phyloP scores from a whole-genome alignment of 2,797 vertebrate genomes.

The Tiaroga cobitis region DNA sequence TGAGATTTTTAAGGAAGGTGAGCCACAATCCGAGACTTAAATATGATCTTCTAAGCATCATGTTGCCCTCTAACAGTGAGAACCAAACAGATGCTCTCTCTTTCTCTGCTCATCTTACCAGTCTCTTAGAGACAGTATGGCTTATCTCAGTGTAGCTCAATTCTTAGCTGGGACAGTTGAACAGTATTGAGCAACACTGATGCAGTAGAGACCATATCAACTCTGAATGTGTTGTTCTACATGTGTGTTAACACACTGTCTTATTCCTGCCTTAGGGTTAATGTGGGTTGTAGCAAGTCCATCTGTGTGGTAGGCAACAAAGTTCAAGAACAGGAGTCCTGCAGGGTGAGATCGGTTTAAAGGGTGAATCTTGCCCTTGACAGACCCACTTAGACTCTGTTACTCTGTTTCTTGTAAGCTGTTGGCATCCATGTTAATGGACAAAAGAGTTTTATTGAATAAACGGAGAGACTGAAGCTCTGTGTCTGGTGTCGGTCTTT shows the following conservation, averaged over 20 bases:
- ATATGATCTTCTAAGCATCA: constrained; percentile 25
- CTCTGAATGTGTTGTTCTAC: constrained; percentile 58
- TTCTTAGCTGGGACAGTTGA: constrained; percentile 63
- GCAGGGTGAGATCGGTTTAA: constrained; percentile 61
- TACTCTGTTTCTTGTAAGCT: constrained; percentile 60
- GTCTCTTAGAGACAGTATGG: constrained; percentile 45
- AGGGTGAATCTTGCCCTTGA: constrained; percentile 61
- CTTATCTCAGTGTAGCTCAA: constrained; percentile 54
- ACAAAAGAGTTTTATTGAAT: constrained; percentile 67
- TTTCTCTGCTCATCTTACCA: constrained; percentile 13
- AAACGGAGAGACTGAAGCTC: constrained; percentile 63
- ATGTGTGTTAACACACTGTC: constrained; percentile 59
- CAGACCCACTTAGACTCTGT: constrained; percentile 59
- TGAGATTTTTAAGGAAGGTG: neutral
- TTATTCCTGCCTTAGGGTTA: constrained; percentile 49
- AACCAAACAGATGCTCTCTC: constrained; percentile 11
- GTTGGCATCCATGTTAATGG: constrained; percentile 64
- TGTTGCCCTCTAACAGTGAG: constrained; percentile 3
- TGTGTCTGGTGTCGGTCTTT: constrained; percentile 59
- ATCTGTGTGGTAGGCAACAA: constrained; percentile 57
- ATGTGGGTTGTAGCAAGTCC: constrained; percentile 49
- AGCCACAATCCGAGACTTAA: constrained; percentile 11
- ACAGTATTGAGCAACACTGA: constrained; percentile 60
- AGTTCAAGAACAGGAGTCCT: constrained; percentile 66
- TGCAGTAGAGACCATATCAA: constrained; percentile 58